Conservation (phyloP, 2,888 invertebrate species). For the Entomobrya proxima region DNA sequence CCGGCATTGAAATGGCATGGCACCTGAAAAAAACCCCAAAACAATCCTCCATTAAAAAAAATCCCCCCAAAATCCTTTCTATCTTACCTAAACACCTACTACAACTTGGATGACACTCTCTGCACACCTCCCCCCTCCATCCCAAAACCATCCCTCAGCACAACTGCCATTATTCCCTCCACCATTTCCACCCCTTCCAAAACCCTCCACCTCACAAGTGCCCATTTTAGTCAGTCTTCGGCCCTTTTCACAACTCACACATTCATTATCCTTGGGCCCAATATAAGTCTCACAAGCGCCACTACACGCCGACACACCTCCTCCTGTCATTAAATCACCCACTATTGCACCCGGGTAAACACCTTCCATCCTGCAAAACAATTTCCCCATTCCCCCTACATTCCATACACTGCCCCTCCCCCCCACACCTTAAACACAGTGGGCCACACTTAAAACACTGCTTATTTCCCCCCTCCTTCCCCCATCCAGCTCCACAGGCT, state of each 20-base stretch:
- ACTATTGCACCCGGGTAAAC: constrained; percentile 87
- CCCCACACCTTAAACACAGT: constrained; percentile 69
- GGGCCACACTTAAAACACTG: constrained; percentile 55
- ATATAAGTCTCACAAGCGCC: constrained; percentile 90
- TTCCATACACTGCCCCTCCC: constrained; percentile 80
- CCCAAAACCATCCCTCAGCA: constrained; percentile 87
- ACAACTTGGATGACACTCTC: constrained; percentile 93
- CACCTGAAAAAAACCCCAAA: constrained; percentile 78
- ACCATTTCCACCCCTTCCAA: constrained; percentile 79
- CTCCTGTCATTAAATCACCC: constrained; percentile 90
- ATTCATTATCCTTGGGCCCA: constrained; percentile 89
- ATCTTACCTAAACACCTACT: constrained; percentile 87
- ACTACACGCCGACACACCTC: constrained; percentile 88
- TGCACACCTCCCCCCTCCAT: constrained; percentile 87
- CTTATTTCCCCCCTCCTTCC: not conserved
- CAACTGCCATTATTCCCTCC: constrained; percentile 91
- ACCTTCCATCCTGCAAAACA: constrained; percentile 90
- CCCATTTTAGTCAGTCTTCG: constrained; percentile 88
- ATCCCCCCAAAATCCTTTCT: not conserved
- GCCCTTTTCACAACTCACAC: constrained; percentile 87
- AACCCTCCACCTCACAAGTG: constrained; percentile 80
- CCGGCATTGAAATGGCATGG: constrained; percentile 81
- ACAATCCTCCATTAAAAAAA: constrained; percentile 10
- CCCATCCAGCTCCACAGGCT: not conserved
- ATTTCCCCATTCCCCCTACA: constrained; percentile 86